Percentiles rank a stretch among this genome's conserved stretches.
Evolutionary conservation across 2,113 vertebrate species (phyloP).

Genomic region (Strix aluco): DNA sequence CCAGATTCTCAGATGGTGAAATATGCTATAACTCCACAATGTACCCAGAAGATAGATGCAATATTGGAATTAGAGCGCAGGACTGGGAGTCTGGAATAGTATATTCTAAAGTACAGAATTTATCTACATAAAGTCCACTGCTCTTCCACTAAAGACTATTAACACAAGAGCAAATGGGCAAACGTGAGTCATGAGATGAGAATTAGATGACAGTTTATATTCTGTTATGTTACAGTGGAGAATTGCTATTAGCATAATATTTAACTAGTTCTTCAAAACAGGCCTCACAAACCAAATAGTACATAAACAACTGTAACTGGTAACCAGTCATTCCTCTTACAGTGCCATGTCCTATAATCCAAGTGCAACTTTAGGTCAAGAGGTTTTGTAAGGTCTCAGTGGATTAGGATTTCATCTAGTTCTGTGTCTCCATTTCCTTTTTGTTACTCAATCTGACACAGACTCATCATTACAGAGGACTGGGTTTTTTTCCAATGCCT

Average conservation of each 20-base stretch:
- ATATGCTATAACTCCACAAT: not conserved
- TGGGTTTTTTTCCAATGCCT: rapidly evolving
- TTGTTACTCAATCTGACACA: not conserved
- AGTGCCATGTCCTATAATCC: not conserved
- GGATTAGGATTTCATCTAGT: not conserved
- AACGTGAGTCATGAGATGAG: not conserved
- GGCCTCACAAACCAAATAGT: not conserved
- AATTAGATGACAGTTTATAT: not conserved
- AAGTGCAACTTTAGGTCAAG: not conserved
- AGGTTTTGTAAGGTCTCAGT: not conserved
- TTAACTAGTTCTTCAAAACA: not conserved
- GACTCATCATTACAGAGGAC: not conserved
- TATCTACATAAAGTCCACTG: rapidly evolving
- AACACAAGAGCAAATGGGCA: not conserved
- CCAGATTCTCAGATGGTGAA: not conserved
- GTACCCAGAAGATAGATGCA: not conserved
- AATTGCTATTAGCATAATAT: not conserved
- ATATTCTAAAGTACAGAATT: not conserved
- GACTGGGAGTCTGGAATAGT: not conserved
- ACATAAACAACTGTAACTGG: not conserved
- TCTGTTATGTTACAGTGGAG: not conserved
- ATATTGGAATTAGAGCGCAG: not conserved
- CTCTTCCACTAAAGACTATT: not conserved
- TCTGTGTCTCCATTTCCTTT: not conserved
- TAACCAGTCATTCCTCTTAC: not conserved